Percentiles rank a stretch among this genome's conserved stretches.
phyloP scores from a whole-genome alignment of 2,113 vertebrate genomes.

The Cyanoramphus novaezelandiae region DNA sequence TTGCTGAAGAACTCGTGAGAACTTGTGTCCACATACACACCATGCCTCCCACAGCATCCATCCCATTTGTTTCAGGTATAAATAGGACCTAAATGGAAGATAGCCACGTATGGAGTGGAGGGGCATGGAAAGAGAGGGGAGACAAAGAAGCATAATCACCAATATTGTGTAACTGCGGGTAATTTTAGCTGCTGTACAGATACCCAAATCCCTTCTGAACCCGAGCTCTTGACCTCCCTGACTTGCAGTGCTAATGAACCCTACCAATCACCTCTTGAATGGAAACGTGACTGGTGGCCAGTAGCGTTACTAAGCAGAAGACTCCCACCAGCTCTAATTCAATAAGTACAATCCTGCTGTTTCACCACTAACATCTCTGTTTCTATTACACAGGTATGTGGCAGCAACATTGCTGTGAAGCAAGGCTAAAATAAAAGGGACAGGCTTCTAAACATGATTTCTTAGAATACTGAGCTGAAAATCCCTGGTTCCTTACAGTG shows the following conservation, averaged over 20 bases:
- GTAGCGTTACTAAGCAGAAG: not conserved
- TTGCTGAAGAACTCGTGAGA: not conserved
- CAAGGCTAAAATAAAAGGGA: constrained; percentile 26
- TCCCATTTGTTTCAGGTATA: not conserved
- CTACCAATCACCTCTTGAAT: not conserved
- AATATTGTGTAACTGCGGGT: not conserved
- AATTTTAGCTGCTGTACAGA: not conserved
- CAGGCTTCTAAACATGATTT: not conserved
- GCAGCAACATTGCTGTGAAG: not conserved
- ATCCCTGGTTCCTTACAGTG: not conserved
- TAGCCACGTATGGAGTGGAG: rapidly evolving
- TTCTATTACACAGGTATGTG: not conserved
- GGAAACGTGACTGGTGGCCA: not conserved
- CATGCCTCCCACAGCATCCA: not conserved
- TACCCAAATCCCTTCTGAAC: constrained; percentile 3
- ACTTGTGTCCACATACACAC: not conserved
- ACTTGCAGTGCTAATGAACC: not conserved
- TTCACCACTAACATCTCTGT: not conserved
- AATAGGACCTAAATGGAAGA: not conserved
- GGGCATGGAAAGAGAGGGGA: not conserved
- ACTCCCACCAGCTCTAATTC: not conserved
- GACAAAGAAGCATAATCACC: not conserved
- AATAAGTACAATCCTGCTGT: not conserved
- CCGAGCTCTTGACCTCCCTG: constrained; percentile 12
- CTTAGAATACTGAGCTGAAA: constrained; percentile 20